Conservation (phyloP, 1,140 invertebrate species). For the Periplaneta americana region DNA sequence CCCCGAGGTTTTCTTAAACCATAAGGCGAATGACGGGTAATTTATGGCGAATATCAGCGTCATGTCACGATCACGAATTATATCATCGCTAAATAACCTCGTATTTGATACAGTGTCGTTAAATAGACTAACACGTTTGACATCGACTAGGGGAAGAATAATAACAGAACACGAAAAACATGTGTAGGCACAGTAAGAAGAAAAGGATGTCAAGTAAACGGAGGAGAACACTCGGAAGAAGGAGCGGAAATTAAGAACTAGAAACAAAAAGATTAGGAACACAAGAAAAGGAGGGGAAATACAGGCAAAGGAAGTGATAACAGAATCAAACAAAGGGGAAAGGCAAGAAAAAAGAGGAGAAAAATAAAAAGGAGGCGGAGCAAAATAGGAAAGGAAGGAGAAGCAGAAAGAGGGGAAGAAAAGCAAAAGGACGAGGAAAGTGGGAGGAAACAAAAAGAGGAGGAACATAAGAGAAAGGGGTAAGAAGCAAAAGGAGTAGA, state of each 20-base stretch:
- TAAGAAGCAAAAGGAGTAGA: background rate
- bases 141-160: too few relatives aligned
- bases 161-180: too few relatives aligned
- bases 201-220: background rate
- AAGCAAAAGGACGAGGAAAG: background rate
- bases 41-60: too few relatives aligned
- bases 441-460: background rate
- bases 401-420: background rate
- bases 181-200: too few relatives aligned
- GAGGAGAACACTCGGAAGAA: background rate
- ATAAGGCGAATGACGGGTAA: too few relatives aligned
- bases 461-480: background rate
- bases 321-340: background rate
- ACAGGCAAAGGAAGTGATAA: background rate
- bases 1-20: too few relatives aligned
- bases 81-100: too few relatives aligned
- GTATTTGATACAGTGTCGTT: too few relatives aligned
- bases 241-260: background rate
- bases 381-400: background rate
- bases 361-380: background rate
- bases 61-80: too few relatives aligned
- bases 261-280: background rate
- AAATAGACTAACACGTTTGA: too few relatives aligned
- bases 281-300: too few relatives aligned
- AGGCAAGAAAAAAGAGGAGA: background rate